These are phyloP conservation scores for Chouioia cunea DNA, from an alignment of 2,888 invertebrate species.

Conservation along the genomic window DNA sequence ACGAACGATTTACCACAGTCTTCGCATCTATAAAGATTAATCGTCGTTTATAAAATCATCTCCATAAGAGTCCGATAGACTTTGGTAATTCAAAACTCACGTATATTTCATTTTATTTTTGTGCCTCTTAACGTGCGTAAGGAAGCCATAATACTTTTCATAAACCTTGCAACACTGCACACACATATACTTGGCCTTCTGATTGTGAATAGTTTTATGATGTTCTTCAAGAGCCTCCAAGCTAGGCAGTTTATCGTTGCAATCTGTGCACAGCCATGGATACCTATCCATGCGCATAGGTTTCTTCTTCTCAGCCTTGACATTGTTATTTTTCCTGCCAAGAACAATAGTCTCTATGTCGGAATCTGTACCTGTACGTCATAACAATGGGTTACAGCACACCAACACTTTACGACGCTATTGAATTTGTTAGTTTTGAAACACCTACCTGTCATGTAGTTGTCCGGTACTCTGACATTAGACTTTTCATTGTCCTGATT, in stretches of 20 bases:
- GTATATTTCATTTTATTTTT: slow-evolving; percentile 73
- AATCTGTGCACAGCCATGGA: slow-evolving; percentile 72
- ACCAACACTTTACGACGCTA: not conserved
- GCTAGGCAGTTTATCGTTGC: slow-evolving; percentile 68
- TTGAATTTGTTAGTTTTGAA: slow-evolving; percentile 3
- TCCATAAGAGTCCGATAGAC: not conserved
- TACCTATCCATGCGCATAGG: slow-evolving; percentile 68
- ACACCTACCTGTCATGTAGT: slow-evolving; percentile 64
- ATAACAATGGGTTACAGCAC: slow-evolving; percentile 6
- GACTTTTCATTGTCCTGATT: slow-evolving; percentile 52
- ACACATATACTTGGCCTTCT: slow-evolving; percentile 76
- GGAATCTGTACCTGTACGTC: slow-evolving; percentile 61
- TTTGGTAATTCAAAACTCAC: slow-evolving; percentile 60
- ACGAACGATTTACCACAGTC: slow-evolving; percentile 73
- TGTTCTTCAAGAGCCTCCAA: slow-evolving; percentile 73
- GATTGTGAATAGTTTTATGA: slow-evolving; percentile 74
- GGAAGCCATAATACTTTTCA: slow-evolving; percentile 75
- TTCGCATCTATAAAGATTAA: slow-evolving; percentile 65
- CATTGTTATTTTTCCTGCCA: slow-evolving; percentile 52
- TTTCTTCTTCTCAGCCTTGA: slow-evolving; percentile 56
- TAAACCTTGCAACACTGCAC: slow-evolving; percentile 77
- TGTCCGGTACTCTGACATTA: slow-evolving; percentile 58
- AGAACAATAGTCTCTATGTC: slow-evolving; percentile 63
- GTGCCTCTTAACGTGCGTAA: slow-evolving; percentile 76
- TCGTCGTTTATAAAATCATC: slow-evolving; percentile 6